Percentiles rank a stretch among this genome's conserved stretches.
Conservation (phyloP, 1,140 invertebrate genomes). For the Cydia splendana region DNA sequence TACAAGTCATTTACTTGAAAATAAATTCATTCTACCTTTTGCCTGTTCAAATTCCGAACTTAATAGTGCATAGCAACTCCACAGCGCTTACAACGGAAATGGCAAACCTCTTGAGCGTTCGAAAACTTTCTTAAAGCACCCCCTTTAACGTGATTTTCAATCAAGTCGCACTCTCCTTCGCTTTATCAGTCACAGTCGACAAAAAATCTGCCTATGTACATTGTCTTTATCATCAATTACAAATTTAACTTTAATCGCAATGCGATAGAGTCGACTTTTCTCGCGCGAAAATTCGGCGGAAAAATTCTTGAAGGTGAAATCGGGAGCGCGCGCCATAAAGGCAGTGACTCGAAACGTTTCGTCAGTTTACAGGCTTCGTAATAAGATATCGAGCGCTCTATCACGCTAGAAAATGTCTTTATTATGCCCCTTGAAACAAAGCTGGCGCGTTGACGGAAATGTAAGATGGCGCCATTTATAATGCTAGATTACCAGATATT, state of each 20-base stretch:
- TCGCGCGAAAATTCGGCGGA: conserved; percentile 36
- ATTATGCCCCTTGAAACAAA: conserved; percentile 61
- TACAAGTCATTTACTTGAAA: background rate
- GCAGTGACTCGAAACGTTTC: conserved; percentile 68
- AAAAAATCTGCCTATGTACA: conserved; percentile 61
- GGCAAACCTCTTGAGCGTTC: conserved; percentile 36
- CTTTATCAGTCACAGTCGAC: conserved; percentile 65
- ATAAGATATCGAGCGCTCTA: conserved; percentile 71
- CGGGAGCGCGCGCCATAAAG: conserved; percentile 63
- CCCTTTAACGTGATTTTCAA: conserved; percentile 62
- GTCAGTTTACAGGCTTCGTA: conserved; percentile 68
- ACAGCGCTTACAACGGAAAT: conserved; percentile 14
- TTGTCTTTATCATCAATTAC: conserved; percentile 22
- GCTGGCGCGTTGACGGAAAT: conserved; percentile 36
- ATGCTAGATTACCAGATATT: conserved; percentile 29
- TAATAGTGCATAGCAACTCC: background rate
- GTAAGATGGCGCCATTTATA: conserved; percentile 33
- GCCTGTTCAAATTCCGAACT: background rate
- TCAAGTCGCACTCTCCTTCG: conserved; percentile 56
- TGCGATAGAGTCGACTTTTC: conserved; percentile 41
- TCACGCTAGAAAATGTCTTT: conserved; percentile 66
- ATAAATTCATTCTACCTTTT: background rate
- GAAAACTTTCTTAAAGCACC: conserved; percentile 41
- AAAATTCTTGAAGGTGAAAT: conserved; percentile 63
- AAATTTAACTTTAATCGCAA: conserved; percentile 23